A percentile compares a stretch with the other conserved stretches of the same genome.
Evolutionary conservation across 1,140 invertebrate species (phyloP).

Genomic region (Pemphigus obesinymphae): DNA sequence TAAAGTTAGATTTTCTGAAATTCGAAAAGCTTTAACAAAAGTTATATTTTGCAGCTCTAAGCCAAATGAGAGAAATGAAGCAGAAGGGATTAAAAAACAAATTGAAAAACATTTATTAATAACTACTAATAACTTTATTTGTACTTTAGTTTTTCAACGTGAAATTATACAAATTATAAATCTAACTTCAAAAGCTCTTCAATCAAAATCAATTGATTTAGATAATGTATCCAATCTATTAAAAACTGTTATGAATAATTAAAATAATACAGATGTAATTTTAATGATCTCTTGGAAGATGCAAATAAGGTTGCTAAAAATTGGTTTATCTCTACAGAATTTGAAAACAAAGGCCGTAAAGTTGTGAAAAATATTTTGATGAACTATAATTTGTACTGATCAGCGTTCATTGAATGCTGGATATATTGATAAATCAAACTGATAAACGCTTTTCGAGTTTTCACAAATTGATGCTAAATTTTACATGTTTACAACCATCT

Average conservation of each 20-base stretch:
- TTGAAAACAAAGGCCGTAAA: too few relatives aligned
- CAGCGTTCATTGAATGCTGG: too few relatives aligned
- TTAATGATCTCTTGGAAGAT: too few relatives aligned
- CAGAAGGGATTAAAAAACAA: constrained; percentile 13
- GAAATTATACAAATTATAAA: constrained; percentile 16
- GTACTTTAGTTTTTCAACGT: constrained; percentile 13
- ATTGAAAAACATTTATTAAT: too few relatives aligned
- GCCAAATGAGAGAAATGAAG: background rate
- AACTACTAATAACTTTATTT: constrained; percentile 17
- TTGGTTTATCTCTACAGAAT: too few relatives aligned
- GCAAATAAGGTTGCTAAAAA: too few relatives aligned
- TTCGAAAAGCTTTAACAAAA: constrained; percentile 11
- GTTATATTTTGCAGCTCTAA: constrained; percentile 11
- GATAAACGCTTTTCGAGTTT: too few relatives aligned
- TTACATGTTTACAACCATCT: too few relatives aligned
- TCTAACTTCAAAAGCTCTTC: background rate
- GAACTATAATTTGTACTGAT: too few relatives aligned
- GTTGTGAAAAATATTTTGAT: too few relatives aligned
- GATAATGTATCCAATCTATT: background rate
- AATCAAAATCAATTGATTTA: constrained; percentile 3
- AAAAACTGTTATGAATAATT: constrained; percentile 11
- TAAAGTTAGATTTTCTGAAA: background rate
- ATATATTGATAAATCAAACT: too few relatives aligned
- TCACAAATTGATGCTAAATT: too few relatives aligned
- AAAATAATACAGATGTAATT: constrained; percentile 4